Conservation (phyloP, 1,140 invertebrate genomes). For the Idris sp. region DNA sequence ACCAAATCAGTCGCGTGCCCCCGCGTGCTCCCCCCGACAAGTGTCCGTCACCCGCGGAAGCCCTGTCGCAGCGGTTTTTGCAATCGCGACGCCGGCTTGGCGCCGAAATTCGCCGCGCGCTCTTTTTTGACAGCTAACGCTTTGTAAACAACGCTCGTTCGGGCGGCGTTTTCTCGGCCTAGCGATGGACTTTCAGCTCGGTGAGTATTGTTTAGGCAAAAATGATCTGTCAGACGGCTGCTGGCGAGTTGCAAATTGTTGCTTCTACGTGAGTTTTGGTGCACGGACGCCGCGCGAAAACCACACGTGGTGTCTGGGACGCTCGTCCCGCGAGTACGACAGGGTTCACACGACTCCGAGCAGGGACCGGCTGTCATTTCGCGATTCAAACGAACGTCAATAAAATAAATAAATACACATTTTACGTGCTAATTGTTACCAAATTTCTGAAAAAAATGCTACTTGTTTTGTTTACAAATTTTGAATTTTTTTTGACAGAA, state of each 20-base stretch:
- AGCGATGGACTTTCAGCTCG: conserved; percentile 30
- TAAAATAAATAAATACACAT: too few relatives aligned
- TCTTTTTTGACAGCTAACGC: conserved; percentile 29
- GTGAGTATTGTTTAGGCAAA: conserved; percentile 19
- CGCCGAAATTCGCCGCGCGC: conserved; percentile 1
- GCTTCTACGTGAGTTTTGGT: not conserved
- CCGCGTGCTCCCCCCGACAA: too few relatives aligned
- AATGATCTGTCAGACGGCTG: not conserved
- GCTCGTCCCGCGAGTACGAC: conserved; percentile 48
- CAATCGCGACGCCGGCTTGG: too few relatives aligned
- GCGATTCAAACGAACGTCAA: too few relatives aligned
- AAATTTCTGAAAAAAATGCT: too few relatives aligned
- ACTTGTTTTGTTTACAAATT: too few relatives aligned
- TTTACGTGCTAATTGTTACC: too few relatives aligned
- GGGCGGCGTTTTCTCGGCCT: not conserved
- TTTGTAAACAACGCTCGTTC: too few relatives aligned
- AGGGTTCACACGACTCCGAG: conserved; percentile 44
- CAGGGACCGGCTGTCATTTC: conserved; percentile 60
- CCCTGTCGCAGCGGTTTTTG: too few relatives aligned
- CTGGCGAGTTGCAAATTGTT: not conserved
- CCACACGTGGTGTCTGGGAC: conserved; percentile 56
- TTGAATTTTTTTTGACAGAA: too few relatives aligned
- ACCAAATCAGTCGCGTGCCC: not conserved
- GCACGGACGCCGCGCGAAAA: conserved; percentile 35
- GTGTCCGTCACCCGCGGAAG: not conserved